Percentiles rank a stretch among this genome's conserved stretches.
Evolutionary conservation across 2,888 invertebrate species (phyloP).

Genomic region (Philaethria dido): DNA sequence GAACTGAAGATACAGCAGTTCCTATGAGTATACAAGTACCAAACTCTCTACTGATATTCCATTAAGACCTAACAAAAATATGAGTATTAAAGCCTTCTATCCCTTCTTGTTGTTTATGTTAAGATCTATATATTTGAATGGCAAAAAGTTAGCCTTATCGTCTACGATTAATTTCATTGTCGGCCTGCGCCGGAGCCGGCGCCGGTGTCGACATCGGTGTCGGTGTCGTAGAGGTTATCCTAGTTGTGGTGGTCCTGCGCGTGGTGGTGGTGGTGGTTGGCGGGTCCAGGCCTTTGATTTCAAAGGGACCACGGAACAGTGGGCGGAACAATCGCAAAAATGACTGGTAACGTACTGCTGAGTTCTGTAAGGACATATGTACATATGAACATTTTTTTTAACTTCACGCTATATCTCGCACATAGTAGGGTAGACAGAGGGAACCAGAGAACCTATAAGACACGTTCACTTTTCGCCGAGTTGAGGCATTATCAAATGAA

Average conservation of each 20-base stretch:
- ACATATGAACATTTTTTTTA: no score
- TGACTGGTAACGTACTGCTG: slow-evolving; percentile 89
- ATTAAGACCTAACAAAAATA: neutral
- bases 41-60: neutral
- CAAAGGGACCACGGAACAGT: slow-evolving; percentile 88
- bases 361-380: slow-evolving; percentile 85
- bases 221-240: slow-evolving; percentile 47
- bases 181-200: slow-evolving; percentile 40
- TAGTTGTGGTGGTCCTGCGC: slow-evolving; percentile 56
- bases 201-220: slow-evolving; percentile 45
- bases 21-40: neutral
- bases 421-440: no score
- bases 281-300: slow-evolving; percentile 88
- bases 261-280: slow-evolving; percentile 76
- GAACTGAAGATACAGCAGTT: neutral
- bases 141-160: slow-evolving; percentile 9
- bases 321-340: slow-evolving; percentile 90
- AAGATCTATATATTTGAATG: neutral
- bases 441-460: no score
- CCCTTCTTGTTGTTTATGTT: neutral
- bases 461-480: no score
- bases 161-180: slow-evolving; percentile 36
- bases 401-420: no score
- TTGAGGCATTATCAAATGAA: no score
- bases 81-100: slow-evolving; percentile 10